Evolutionary conservation across 1,140 invertebrate genomes (phyloP).

Genomic region (Cotesia typhae): DNA sequence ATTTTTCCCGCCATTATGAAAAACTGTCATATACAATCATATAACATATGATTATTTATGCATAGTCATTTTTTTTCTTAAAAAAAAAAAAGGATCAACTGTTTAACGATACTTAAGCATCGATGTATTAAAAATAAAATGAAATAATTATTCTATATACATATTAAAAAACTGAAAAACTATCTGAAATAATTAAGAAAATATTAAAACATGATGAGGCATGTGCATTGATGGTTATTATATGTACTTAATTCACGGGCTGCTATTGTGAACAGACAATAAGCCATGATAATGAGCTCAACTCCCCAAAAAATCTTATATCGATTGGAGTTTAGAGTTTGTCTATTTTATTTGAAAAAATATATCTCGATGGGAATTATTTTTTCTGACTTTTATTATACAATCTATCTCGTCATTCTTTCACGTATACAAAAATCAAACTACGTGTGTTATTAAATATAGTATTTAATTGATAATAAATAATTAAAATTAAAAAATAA

Average conservation of each 20-base stretch:
- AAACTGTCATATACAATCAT: too few relatives aligned
- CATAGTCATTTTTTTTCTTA: too few relatives aligned
- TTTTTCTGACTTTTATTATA: constrained; percentile 15
- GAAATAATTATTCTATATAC: too few relatives aligned
- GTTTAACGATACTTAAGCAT: too few relatives aligned
- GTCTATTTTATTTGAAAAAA: constrained; percentile 6
- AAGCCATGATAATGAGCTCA: constrained; percentile 57
- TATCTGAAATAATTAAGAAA: constrained; percentile 3
- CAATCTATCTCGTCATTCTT: constrained; percentile 19
- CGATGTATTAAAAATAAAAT: too few relatives aligned
- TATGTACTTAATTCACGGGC: constrained; percentile 47
- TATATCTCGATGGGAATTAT: constrained; percentile 3
- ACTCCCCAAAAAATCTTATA: constrained; percentile 45
- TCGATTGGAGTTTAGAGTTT: constrained; percentile 25
- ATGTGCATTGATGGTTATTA: constrained; percentile 16
- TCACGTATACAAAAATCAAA: constrained; percentile 1
- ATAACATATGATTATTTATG: too few relatives aligned
- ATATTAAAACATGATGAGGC: constrained; percentile 16
- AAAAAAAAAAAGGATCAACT: too few relatives aligned
- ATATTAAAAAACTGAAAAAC: background rate
- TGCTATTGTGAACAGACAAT: constrained; percentile 67
- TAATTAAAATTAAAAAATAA: background rate
- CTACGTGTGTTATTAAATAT: background rate
- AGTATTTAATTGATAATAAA: background rate
- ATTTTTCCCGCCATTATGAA: too few relatives aligned